Conservation (phyloP, 2,888 invertebrate species). For the Perdita meconis region DNA sequence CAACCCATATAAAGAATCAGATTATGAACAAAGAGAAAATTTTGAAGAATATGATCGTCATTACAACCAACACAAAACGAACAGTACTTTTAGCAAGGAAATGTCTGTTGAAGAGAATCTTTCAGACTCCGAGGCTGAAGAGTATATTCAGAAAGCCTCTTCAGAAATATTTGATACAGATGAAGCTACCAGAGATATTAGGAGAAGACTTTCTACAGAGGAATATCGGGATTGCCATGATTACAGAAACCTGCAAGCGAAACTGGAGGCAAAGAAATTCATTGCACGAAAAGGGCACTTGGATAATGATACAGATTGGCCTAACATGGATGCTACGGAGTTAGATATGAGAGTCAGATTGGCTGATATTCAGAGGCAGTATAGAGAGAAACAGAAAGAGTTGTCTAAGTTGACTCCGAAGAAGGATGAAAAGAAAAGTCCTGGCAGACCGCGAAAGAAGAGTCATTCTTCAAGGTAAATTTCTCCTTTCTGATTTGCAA, state of each 20-base stretch:
- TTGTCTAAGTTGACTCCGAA: constrained; percentile 89
- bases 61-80: constrained; percentile 44
- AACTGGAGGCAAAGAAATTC: constrained; percentile 78
- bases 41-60: constrained; percentile 48
- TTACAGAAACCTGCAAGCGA: constrained; percentile 70
- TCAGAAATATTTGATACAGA: constrained; percentile 6
- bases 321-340: constrained; percentile 90
- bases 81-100: constrained; percentile 46
- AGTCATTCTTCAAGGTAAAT: constrained; percentile 76
- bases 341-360: constrained; percentile 92
- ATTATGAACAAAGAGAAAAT: constrained; percentile 25
- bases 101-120: constrained; percentile 46
- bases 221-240: constrained; percentile 69
- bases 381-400: constrained; percentile 93
- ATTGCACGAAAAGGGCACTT: constrained; percentile 77
- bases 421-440: constrained; percentile 85
- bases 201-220: constrained; percentile 45
- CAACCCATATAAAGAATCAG: not conserved
- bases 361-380: constrained; percentile 92
- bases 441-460: constrained; percentile 85
- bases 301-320: constrained; percentile 80
- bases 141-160: constrained; percentile 11
- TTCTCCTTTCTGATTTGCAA: no score
- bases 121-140: constrained; percentile 68
- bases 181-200: not conserved